Percentiles rank a stretch among this genome's conserved stretches.
phyloP scores from a whole-genome alignment of 1,140 invertebrate genomes.

The Arion vulgaris region DNA sequence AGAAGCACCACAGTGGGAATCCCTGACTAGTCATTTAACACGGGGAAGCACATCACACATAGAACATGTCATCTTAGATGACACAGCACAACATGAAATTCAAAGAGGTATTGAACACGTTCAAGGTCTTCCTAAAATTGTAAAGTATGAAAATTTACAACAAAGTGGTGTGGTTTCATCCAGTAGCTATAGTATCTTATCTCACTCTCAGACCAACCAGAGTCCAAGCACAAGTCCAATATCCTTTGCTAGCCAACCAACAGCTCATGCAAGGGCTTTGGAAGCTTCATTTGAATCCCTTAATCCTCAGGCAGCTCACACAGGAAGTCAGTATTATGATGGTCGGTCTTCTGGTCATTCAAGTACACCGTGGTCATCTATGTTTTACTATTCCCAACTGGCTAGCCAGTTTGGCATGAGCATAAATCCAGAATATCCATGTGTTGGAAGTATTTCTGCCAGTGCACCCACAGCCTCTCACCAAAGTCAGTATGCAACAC shows the following conservation, averaged over 20 bases:
- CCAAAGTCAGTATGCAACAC: not conserved
- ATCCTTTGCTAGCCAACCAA: slow-evolving; percentile 10
- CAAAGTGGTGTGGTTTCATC: not conserved
- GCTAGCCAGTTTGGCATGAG: slow-evolving; percentile 50
- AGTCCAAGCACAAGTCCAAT: slow-evolving; percentile 24
- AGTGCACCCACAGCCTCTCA: not conserved
- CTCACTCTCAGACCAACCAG: not conserved
- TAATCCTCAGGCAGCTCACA: slow-evolving; percentile 12
- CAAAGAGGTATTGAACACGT: slow-evolving; percentile 29
- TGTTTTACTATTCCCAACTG: slow-evolving; percentile 48
- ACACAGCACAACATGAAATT: slow-evolving; percentile 16
- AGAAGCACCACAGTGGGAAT: slow-evolving; percentile 28
- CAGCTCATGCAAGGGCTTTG: not conserved
- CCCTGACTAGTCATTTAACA: not conserved
- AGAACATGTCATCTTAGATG: slow-evolving; percentile 28
- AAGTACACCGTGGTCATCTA: slow-evolving; percentile 40
- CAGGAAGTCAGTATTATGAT: slow-evolving; percentile 15
- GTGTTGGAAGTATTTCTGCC: not conserved
- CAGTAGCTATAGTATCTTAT: slow-evolving; percentile 1
- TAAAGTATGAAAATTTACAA: slow-evolving; percentile 32
- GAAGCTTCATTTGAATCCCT: slow-evolving; percentile 18
- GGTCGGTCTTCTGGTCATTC: not conserved
- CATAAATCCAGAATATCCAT: slow-evolving; percentile 42
- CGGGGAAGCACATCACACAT: slow-evolving; percentile 6
- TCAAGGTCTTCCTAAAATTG: slow-evolving; percentile 15